Percentiles rank a stretch among this genome's conserved stretches.
phyloP scores from a whole-genome alignment of 2,797 vertebrate genomes.

The Pantherophis vulpinus region DNA sequence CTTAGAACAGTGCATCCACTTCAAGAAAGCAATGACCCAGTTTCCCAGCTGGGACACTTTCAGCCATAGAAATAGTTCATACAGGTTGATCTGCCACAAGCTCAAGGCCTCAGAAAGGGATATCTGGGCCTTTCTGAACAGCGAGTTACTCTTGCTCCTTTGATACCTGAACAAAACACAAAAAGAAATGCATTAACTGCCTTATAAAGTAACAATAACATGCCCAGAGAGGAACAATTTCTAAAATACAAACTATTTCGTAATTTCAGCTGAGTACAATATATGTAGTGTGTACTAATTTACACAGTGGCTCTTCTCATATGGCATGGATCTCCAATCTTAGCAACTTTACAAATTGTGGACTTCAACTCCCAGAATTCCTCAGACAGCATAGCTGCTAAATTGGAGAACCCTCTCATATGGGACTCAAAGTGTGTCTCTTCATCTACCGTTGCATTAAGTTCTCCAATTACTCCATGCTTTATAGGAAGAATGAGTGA shows the following conservation, averaged over 20 bases:
- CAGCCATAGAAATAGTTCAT: slow-evolving; percentile 81
- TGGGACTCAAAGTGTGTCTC: neutral
- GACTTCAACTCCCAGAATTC: neutral
- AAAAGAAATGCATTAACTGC: slow-evolving; percentile 45
- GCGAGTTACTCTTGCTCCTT: slow-evolving; percentile 76
- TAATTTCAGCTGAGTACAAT: neutral
- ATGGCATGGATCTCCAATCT: neutral
- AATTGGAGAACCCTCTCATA: neutral
- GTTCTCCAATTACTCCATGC: neutral
- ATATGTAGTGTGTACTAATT: neutral
- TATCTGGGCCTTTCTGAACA: slow-evolving; percentile 77
- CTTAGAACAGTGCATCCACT: slow-evolving; percentile 62
- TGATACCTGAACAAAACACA: slow-evolving; percentile 76
- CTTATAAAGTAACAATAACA: neutral
- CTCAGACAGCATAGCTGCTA: neutral
- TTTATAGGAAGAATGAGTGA: neutral
- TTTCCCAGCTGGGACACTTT: slow-evolving; percentile 71
- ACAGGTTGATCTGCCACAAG: slow-evolving; percentile 82
- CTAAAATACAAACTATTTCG: neutral
- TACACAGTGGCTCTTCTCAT: neutral
- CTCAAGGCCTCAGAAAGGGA: slow-evolving; percentile 75
- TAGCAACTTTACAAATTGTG: neutral
- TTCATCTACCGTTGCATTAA: neutral
- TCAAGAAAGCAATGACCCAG: slow-evolving; percentile 74
- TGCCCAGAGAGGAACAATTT: neutral